Conservation (phyloP, 2,888 invertebrate genomes). For the Drosophila prostipennis region DNA sequence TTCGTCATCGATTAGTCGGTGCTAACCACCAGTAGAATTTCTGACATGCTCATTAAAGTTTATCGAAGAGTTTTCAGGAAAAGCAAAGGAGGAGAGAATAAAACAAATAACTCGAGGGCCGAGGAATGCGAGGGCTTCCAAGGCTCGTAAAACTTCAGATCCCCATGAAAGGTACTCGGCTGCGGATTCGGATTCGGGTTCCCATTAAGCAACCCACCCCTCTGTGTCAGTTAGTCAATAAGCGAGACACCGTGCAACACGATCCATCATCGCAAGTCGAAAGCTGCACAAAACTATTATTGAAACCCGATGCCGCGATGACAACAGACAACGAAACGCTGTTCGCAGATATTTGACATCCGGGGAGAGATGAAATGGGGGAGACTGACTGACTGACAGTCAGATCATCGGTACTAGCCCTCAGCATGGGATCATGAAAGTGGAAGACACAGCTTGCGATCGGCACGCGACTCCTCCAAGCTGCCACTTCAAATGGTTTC, state of each 20-base stretch:
- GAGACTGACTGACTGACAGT: constrained; percentile 39
- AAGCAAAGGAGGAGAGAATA: constrained; percentile 7
- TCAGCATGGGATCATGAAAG: constrained; percentile 61
- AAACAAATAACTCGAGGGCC: constrained; percentile 69
- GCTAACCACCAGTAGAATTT: constrained; percentile 70
- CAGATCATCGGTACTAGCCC: constrained; percentile 47
- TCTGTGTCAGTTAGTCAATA: constrained; percentile 66
- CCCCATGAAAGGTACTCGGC: constrained; percentile 12
- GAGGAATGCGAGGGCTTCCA: constrained; percentile 66
- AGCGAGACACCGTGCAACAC: constrained; percentile 66
- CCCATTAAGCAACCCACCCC: constrained; percentile 23
- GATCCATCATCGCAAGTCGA: constrained; percentile 74
- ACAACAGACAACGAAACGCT: constrained; percentile 63
- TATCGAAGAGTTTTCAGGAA: constrained; percentile 26
- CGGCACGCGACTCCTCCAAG: constrained; percentile 69
- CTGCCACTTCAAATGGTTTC: constrained; percentile 49
- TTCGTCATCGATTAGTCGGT: constrained; percentile 60
- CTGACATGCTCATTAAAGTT: constrained; percentile 74
- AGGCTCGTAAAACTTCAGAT: constrained; percentile 20
- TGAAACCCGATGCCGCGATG: constrained; percentile 77
- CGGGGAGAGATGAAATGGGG: constrained; percentile 15
- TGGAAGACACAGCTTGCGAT: constrained; percentile 69
- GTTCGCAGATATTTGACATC: constrained; percentile 26
- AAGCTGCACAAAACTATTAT: constrained; percentile 73
- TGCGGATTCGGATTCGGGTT: background rate